These are phyloP conservation scores for Hydraecia micacea DNA, from an alignment of 2,888 invertebrate genomes.

Conservation along the genomic window DNA sequence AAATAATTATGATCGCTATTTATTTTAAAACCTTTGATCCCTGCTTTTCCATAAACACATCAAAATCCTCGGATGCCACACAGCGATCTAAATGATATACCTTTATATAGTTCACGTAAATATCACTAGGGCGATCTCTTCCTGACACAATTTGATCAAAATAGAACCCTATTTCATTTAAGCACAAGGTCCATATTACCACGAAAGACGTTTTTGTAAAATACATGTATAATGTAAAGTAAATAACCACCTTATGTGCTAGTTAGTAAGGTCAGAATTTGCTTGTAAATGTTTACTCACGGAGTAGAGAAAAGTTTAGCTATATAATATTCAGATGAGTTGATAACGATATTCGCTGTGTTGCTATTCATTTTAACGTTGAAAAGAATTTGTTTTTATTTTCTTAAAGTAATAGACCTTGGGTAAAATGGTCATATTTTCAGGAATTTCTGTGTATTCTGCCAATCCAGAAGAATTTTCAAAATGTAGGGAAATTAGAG, in stretches of 20 bases:
- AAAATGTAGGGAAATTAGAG: no score
- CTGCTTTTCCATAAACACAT: conserved; percentile 3
- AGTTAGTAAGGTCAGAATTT: conserved; percentile 15
- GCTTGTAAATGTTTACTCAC: neutral
- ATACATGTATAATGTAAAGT: neutral
- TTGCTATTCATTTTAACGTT: conserved; percentile 29
- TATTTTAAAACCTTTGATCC: conserved; percentile 3
- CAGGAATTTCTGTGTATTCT: neutral
- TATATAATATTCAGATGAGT: conserved; percentile 2
- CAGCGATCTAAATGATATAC: conserved; percentile 37
- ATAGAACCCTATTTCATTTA: conserved; percentile 10
- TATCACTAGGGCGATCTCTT: conserved; percentile 71
- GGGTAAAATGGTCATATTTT: neutral
- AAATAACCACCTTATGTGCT: neutral
- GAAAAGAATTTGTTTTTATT: conserved; percentile 25
- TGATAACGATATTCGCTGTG: conserved; percentile 34
- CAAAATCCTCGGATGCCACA: conserved; percentile 3
- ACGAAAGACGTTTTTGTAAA: rapidly evolving
- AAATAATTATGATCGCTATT: no score
- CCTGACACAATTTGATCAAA: conserved; percentile 8
- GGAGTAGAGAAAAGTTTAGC: no score
- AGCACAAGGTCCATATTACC: neutral
- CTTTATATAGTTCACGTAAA: conserved; percentile 73
- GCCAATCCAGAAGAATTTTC: neutral
- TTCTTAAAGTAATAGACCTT: neutral